A percentile compares a stretch with the other conserved stretches of the same genome.
These are phyloP conservation scores for Bombus soroeensis DNA, from an alignment of 1,140 invertebrate genomes.

Conservation along the genomic window DNA sequence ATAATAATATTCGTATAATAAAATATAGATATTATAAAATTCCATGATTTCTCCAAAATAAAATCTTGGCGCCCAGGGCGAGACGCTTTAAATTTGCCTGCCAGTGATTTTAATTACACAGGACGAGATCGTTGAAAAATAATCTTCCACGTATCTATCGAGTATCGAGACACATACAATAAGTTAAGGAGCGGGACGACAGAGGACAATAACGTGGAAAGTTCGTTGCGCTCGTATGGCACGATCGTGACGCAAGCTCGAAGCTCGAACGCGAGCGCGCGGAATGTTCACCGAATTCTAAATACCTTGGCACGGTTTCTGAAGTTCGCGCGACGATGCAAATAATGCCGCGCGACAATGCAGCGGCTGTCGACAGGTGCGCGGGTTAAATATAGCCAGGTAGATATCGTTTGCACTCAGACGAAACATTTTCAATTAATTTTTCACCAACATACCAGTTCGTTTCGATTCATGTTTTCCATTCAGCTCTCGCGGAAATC, in stretches of 20 bases:
- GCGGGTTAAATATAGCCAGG: slow-evolving; percentile 19
- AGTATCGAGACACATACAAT: not conserved
- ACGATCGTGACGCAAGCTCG: not conserved
- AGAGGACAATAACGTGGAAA: not conserved
- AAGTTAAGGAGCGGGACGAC: not conserved
- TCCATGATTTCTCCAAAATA: no score
- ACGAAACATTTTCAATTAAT: not conserved
- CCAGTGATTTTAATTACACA: no score
- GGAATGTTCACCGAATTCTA: slow-evolving; percentile 38
- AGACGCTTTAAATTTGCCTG: no score
- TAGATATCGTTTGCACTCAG: not conserved
- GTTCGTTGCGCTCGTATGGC: slow-evolving; percentile 33
- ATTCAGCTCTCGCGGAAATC: no score
- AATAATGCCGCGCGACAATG: slow-evolving; percentile 28
- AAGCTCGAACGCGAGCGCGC: not conserved
- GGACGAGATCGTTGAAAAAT: not conserved
- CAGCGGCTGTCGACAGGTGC: slow-evolving; percentile 22
- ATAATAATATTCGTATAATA: no score
- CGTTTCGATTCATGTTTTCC: no score
- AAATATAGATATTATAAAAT: no score
- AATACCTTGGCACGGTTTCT: slow-evolving; percentile 51
- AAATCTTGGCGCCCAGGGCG: no score
- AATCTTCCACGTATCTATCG: not conserved
- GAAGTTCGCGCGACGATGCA: slow-evolving; percentile 26
- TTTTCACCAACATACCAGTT: not conserved